phyloP scores from a whole-genome alignment of 2,888 invertebrate genomes.

The Drosophila pegasa region DNA sequence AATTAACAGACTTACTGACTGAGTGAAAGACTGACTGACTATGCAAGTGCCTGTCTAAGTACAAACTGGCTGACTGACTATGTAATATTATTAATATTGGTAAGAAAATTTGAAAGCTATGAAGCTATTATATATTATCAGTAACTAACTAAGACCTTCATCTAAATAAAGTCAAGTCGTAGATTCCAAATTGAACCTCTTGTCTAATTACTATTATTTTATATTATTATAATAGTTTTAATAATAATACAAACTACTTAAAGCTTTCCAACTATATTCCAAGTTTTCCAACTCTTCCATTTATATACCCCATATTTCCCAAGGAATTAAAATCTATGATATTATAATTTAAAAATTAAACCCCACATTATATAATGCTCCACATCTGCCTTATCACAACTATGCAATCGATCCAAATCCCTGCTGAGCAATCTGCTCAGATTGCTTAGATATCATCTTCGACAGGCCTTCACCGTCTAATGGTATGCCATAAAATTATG shows the following conservation, averaged over 20 bases:
- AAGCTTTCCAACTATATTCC: no score
- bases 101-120: background rate
- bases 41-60: no score
- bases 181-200: no score
- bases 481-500: conserved; percentile 25
- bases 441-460: conserved; percentile 26
- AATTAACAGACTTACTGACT: background rate
- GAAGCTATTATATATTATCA: background rate
- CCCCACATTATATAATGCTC: background rate
- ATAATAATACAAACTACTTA: no score
- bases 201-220: no score
- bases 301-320: no score
- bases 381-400: background rate
- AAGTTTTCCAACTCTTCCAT: no score
- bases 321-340: background rate
- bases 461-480: conserved; percentile 7
- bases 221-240: no score
- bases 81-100: no score
- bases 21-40: no score
- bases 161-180: no score
- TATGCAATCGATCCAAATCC: background rate
- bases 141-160: no score
- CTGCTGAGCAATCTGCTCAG: background rate
- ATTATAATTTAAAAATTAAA: background rate
- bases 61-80: background rate